Conservation (phyloP, 1,140 invertebrate genomes). For the Drosophila asahinai region DNA sequence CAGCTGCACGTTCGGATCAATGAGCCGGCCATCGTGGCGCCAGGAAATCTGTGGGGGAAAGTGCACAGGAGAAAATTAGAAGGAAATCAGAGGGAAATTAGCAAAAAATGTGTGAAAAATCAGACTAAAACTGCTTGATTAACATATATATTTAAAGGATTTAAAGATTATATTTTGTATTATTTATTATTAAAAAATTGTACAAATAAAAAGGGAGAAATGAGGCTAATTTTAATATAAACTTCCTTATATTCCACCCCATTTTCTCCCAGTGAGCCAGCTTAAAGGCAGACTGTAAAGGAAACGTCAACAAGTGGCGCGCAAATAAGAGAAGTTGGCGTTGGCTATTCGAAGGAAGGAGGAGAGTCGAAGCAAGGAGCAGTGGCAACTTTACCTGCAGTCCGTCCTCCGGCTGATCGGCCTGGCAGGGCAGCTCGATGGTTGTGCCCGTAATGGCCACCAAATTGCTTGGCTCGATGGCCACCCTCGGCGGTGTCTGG, state of each 20-base stretch:
- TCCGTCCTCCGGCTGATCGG: conserved; percentile 92
- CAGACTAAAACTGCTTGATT: no score
- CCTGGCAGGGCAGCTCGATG: conserved; percentile 92
- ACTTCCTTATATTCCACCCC: no score
- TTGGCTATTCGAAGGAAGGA: neutral
- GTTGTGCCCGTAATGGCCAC: conserved; percentile 90
- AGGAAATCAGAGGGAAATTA: neutral
- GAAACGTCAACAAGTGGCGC: conserved; percentile 66
- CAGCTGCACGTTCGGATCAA: conserved; percentile 85
- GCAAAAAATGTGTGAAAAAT: no score
- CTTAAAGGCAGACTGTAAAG: conserved; percentile 21
- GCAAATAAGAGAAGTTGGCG: conserved; percentile 37
- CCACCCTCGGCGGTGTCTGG: conserved; percentile 87
- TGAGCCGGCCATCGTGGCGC: conserved; percentile 91
- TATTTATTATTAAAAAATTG: no score
- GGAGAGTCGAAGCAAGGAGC: no score
- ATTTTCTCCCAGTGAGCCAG: neutral
- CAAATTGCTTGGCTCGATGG: conserved; percentile 90
- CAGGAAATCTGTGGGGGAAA: conserved; percentile 86
- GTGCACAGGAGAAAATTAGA: neutral
- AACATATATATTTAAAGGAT: no score
- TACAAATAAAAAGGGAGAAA: no score
- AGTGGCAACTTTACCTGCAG: conserved; percentile 90
- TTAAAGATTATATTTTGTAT: no score
- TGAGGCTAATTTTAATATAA: no score